phyloP scores from a whole-genome alignment of 1,140 invertebrate species.

The Sipha flava region DNA sequence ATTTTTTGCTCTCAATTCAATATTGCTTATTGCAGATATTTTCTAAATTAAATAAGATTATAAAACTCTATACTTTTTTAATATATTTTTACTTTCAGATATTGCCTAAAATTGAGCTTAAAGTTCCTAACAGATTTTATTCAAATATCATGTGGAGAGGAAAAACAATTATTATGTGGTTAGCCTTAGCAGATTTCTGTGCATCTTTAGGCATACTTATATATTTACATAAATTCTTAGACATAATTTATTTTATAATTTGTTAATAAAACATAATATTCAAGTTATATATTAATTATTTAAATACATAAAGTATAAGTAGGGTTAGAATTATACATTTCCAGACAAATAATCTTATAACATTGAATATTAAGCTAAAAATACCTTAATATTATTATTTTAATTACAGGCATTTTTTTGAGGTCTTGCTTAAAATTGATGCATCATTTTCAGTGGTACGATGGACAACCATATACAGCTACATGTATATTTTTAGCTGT shows the following conservation, averaged over 20 bases:
- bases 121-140: slow-evolving; percentile 46
- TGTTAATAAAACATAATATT: too few relatives aligned
- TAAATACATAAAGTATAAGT: too few relatives aligned
- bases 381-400: neutral
- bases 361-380: too few relatives aligned
- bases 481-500: slow-evolving; percentile 17
- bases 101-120: slow-evolving; percentile 45
- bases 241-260: too few relatives aligned
- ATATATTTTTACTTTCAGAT: slow-evolving; percentile 47
- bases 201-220: slow-evolving; percentile 49
- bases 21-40: too few relatives aligned
- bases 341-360: too few relatives aligned
- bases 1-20: slow-evolving; percentile 62
- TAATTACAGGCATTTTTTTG: neutral
- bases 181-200: slow-evolving; percentile 65
- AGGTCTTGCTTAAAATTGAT: slow-evolving; percentile 19
- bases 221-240: too few relatives aligned
- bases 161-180: slow-evolving; percentile 63
- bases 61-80: slow-evolving; percentile 45
- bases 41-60: too few relatives aligned
- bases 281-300: too few relatives aligned
- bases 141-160: slow-evolving; percentile 53
- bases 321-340: too few relatives aligned
- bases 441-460: slow-evolving; percentile 20
- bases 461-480: slow-evolving; percentile 15